Evolutionary conservation across 1,140 invertebrate genomes (phyloP).

Genomic region (Holotrichia oblita): DNA sequence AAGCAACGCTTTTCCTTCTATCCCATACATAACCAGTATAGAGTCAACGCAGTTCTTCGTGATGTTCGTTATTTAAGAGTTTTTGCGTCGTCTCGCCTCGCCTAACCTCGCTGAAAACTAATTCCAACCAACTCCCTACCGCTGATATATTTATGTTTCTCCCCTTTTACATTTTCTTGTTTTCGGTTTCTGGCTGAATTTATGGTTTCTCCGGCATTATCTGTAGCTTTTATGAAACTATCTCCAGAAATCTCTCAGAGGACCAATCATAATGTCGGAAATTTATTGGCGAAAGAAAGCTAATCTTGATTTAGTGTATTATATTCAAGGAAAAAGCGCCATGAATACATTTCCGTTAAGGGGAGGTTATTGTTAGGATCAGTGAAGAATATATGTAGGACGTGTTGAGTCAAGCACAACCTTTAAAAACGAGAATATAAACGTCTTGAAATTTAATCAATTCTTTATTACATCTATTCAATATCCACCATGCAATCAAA

Average conservation of each 20-base stretch:
- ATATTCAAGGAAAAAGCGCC: background rate
- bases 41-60: background rate
- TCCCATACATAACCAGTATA: background rate
- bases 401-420: background rate
- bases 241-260: constrained; percentile 10
- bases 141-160: constrained; percentile 10
- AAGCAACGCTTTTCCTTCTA: constrained; percentile 3
- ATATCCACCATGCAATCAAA: no score
- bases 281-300: background rate
- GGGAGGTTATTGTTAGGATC: background rate
- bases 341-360: constrained; percentile 1
- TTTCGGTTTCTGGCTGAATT: constrained; percentile 4
- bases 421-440: background rate
- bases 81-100: background rate
- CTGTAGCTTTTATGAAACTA: constrained; percentile 1
- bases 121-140: background rate
- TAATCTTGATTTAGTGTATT: constrained; percentile 36
- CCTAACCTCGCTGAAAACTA: constrained; percentile 4
- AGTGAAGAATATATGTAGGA: background rate
- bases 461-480: no score
- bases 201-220: constrained; percentile 6
- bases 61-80: constrained; percentile 17
- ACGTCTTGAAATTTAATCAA: no score
- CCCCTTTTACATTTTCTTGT: constrained; percentile 31
- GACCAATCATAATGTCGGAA: constrained; percentile 16